A percentile compares a stretch with the other conserved stretches of the same genome.
Evolutionary conservation across 2,797 vertebrate species (phyloP).

Genomic region (Cirrhinus molitorella): DNA sequence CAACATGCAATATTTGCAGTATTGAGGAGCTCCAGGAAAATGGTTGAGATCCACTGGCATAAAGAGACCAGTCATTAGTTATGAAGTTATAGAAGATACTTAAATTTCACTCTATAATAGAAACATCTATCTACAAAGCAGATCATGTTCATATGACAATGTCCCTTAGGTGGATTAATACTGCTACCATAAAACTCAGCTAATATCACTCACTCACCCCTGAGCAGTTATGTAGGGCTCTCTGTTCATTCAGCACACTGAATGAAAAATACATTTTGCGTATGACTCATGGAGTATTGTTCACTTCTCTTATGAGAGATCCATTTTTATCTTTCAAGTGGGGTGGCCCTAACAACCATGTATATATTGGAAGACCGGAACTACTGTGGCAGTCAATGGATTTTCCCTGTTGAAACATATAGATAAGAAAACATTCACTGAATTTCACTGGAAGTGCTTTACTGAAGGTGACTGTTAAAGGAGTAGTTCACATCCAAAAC

Average conservation of each 20-base stretch:
- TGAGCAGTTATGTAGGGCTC: neutral
- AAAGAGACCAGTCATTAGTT: neutral
- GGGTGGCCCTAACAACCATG: neutral
- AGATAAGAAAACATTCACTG: neutral
- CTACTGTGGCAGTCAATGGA: neutral
- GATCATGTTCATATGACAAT: no score
- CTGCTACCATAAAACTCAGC: neutral
- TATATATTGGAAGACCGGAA: neutral
- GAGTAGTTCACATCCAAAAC: no score
- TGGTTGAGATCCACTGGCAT: neutral
- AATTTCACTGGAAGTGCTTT: neutral
- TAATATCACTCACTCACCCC: slow-evolving; percentile 12
- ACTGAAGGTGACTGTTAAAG: neutral
- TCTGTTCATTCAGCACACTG: neutral
- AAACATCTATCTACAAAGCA: neutral
- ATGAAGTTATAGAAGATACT: neutral
- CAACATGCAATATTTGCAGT: neutral
- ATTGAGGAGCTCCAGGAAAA: neutral
- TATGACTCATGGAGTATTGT: slow-evolving; percentile 17
- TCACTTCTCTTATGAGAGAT: neutral
- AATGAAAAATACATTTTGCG: neutral
- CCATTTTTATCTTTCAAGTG: slow-evolving; percentile 4
- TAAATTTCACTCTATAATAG: neutral
- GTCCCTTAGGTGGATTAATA: slow-evolving; percentile 6
- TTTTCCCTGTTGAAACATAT: neutral